Evolutionary conservation across 2,888 invertebrate genomes (phyloP), one percentile per base, ranked within the genome.

Genomic region (Diarsia rubi): DNA sequence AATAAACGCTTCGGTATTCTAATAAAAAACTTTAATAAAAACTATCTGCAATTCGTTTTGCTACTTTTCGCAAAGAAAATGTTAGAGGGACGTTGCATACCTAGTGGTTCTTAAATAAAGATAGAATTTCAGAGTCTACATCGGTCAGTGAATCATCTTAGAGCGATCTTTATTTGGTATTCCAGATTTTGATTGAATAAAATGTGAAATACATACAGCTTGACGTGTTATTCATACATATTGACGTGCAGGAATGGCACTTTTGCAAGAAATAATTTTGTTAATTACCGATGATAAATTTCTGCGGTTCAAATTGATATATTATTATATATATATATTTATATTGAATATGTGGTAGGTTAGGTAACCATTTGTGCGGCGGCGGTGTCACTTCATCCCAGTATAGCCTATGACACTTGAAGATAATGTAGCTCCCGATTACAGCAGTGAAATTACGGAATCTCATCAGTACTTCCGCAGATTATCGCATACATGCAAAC

Each of bases 1-100:
- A 47, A 54, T 64, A 65, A 76, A 27, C 44, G 57, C 69, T 37
- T 49, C 21, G 68, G 54, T 68, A 76, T 63, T 64, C 81, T 42
- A 64, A 81, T 76, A 66, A 72, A 80, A 80, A 65, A 37, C 37
- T 37, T 79, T 42, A 64, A 79, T 76, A 66, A 72, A 80, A 80
- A 65, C 24, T 11, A 59, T 59, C 74, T 70, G 44, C 19, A 59
- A 70, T 80, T 69, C 63, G 31, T 27, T 57, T 72, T 16, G 31
- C 52, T 69, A 52, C 24, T 14, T 63, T 67, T 21, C 27, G 52
- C 24, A 45, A 45, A 27, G 2, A 2, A 24, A n/a, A 37, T 57
- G 19, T 24, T 3, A 49, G 12, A 3, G 1, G n/a, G 16, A 21
- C 37, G 70, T 27, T 65, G 42, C 16, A 47, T 37, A 49, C 3